Evolutionary conservation across 2,888 invertebrate genomes (phyloP).

Genomic region (Nemoura dubitans): DNA sequence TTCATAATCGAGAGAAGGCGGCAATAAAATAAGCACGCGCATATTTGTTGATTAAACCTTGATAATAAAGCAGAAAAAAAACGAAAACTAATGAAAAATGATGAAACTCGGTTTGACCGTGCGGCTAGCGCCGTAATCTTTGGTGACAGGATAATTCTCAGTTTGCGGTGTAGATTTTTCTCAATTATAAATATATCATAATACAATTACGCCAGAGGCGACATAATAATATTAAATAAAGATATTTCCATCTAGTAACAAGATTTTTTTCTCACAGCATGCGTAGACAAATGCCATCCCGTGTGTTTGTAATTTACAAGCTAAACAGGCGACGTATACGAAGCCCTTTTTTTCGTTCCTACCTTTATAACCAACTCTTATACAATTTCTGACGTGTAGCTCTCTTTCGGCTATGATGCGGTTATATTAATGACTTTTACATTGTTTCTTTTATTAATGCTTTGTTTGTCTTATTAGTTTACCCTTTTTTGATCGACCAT

Average conservation of each 20-base stretch:
- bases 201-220: slow-evolving; percentile 16
- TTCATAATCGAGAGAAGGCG: neutral
- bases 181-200: slow-evolving; percentile 39
- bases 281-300: slow-evolving; percentile 29
- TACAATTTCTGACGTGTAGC: neutral
- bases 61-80: neutral
- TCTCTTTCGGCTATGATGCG: neutral
- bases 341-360: neutral
- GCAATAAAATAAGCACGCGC: neutral
- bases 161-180: slow-evolving; percentile 28
- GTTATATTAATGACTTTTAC: slow-evolving; percentile 29
- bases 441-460: slow-evolving; percentile 17
- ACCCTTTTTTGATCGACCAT: slow-evolving; percentile 35
- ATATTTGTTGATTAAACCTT: neutral
- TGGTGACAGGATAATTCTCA: slow-evolving; percentile 37
- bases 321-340: neutral
- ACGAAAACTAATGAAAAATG: slow-evolving; percentile 24
- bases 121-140: neutral
- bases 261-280: slow-evolving; percentile 14
- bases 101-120: slow-evolving; percentile 19
- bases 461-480: slow-evolving; percentile 35
- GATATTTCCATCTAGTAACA: slow-evolving; percentile 33
- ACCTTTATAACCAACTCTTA: neutral
- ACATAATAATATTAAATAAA: slow-evolving; percentile 28
- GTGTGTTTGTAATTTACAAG: slow-evolving; percentile 33